Conservation (phyloP, 2,113 vertebrate species). For the Columbina picui region DNA sequence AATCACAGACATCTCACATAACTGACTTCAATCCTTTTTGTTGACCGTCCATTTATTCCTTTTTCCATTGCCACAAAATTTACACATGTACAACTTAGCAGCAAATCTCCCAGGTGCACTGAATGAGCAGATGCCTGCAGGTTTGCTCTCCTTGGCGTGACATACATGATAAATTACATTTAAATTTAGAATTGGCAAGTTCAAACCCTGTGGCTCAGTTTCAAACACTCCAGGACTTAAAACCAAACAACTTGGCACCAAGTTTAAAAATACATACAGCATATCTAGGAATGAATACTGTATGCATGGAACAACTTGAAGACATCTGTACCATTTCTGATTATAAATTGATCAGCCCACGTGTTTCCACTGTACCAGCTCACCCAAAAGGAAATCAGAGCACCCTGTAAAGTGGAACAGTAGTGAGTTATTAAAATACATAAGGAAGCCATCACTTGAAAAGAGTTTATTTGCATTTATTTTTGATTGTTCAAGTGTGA, state of each 20-base stretch:
- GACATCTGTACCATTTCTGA: slow-evolving; percentile 3
- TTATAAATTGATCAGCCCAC: background rate
- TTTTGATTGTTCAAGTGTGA: background rate
- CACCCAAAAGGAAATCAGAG: background rate
- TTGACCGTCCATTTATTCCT: slow-evolving; percentile 56
- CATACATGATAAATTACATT: slow-evolving; percentile 10
- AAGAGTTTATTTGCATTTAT: background rate
- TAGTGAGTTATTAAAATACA: background rate
- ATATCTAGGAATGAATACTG: slow-evolving; percentile 4
- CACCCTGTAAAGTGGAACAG: background rate
- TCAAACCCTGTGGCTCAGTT: slow-evolving; percentile 42
- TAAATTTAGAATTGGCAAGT: slow-evolving; percentile 60
- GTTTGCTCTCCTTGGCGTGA: slow-evolving; percentile 35
- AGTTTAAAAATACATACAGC: slow-evolving; percentile 37
- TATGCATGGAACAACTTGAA: slow-evolving; percentile 8
- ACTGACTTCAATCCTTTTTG: background rate
- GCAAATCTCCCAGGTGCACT: slow-evolving; percentile 13
- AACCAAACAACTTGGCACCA: slow-evolving; percentile 44
- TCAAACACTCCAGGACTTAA: background rate
- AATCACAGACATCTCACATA: background rate
- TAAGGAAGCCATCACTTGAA: background rate
- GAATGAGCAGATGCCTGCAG: slow-evolving; percentile 13
- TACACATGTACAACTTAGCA: background rate
- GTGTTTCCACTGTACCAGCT: background rate
- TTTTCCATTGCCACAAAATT: slow-evolving; percentile 38